Percentiles rank a stretch among this genome's conserved stretches.
These are phyloP conservation scores for Poliocrania exsul DNA, from an alignment of 2,797 vertebrate genomes.

Conservation along the genomic window DNA sequence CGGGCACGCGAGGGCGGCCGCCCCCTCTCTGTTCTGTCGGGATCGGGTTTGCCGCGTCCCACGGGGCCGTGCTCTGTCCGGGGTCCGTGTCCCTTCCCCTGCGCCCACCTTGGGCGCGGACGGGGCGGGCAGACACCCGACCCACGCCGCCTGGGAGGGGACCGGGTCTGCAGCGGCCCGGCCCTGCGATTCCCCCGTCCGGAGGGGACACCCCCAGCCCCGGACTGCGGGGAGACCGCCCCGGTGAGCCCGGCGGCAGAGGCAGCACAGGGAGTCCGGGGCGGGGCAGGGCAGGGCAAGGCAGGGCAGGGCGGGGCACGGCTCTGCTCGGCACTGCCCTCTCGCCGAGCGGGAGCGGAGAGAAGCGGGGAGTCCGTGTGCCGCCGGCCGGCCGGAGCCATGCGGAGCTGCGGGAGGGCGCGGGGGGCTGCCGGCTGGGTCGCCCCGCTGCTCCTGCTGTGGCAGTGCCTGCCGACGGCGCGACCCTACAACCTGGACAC, in stretches of 20 bases:
- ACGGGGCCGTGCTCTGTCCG: background rate
- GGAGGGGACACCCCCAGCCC: background rate
- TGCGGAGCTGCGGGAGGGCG: background rate
- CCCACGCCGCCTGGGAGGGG: background rate
- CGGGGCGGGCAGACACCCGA: conserved; percentile 49
- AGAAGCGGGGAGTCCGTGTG: background rate
- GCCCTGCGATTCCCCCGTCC: background rate
- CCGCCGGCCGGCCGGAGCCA: background rate
- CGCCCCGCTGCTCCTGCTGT: conserved; percentile 12
- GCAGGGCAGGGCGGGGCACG: background rate
- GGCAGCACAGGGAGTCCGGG: background rate
- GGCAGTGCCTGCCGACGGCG: conserved; percentile 7
- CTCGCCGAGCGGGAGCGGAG: background rate
- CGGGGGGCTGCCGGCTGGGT: background rate
- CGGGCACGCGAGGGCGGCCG: background rate
- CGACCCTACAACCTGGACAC: conserved; percentile 84
- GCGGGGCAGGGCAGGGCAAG: background rate
- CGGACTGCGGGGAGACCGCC: background rate
- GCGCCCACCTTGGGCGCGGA: background rate
- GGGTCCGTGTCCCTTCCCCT: background rate
- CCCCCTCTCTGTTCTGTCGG: rapidly evolving
- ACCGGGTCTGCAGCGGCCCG: background rate
- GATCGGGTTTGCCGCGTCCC: background rate
- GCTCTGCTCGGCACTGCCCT: background rate
- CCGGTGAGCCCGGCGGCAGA: background rate